Evolutionary conservation across 2,888 invertebrate species (phyloP), one percentile per base, ranked within the genome.

Genomic region (Anaspis maculata): DNA sequence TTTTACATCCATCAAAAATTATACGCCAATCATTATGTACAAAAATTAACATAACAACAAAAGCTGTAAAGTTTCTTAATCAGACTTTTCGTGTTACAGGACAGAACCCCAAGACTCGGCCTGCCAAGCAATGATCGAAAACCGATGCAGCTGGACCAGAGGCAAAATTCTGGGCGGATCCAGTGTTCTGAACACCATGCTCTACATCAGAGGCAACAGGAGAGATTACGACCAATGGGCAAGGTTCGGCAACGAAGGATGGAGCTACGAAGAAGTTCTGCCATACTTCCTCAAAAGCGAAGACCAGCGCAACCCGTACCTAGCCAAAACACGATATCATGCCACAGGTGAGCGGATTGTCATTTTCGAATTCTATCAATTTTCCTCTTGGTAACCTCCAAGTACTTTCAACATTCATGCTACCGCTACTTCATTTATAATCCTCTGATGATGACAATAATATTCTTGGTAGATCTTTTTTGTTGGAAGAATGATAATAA

Each of bases 151-250:
- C 52, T 91, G 90, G 90, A 90, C 91, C 0, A 74, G 90, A 37
- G 92, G 94, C 27, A 90, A 90, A 67, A 79, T 86, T 1, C 67
- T 91, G 1, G 91, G 90, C 0, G 92, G 92, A 0, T 86, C 85
- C 3, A 86, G 86, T 22, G 87, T 89, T 1, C 69, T 91, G 0
- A 92, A 91, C 57, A 87, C 87, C 1, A 91, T 92, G 91, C 72
- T 91, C 0, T 94, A 95, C 60, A 78, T 92, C 25, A 70, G 94
- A 40, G 94, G 94, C 1, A 91, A 91, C 61, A 73, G 76, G 34
- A 69, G 83, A 1, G 92, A 94, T 62, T 95, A 76, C 57, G 85
- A 92, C 61, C 75, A 82, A 31, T 95, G 94, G 94, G 85, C 83
- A 21, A 71, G 75, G 0, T 69, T 82, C 15, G 92, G 92, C 0